These are phyloP conservation scores for Tiliacea citrago DNA, from an alignment of 2,888 invertebrate genomes.

Conservation along the genomic window DNA sequence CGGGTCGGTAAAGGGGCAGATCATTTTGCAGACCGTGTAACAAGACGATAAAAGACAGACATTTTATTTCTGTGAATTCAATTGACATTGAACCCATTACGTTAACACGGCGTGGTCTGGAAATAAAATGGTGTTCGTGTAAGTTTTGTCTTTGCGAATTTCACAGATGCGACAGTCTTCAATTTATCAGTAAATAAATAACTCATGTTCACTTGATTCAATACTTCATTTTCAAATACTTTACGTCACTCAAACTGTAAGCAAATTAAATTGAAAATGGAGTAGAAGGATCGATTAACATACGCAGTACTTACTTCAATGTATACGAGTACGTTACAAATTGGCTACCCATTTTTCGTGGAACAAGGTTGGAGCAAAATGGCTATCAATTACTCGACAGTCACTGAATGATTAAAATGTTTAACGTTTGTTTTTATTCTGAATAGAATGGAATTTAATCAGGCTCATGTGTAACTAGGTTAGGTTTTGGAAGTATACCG, in stretches of 20 bases:
- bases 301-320: constrained; percentile 14
- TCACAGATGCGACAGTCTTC: not conserved
- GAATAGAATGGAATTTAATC: constrained; percentile 5
- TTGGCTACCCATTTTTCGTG: constrained; percentile 32
- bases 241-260: not conserved
- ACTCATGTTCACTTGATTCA: constrained; percentile 1
- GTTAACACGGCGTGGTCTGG: constrained; percentile 5
- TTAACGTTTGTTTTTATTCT: constrained; percentile 3
- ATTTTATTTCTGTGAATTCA: constrained; percentile 13
- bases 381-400: constrained; percentile 24
- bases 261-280: constrained; percentile 24
- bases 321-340: constrained; percentile 15
- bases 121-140: constrained; percentile 16
- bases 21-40: not conserved
- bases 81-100: constrained; percentile 38
- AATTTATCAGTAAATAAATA: not conserved
- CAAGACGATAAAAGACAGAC: not conserved
- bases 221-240: constrained; percentile 4
- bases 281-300: constrained; percentile 3
- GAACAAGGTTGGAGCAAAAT: constrained; percentile 28
- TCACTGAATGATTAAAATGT: constrained; percentile 16
- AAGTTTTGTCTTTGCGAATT: constrained; percentile 12
- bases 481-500: not conserved
- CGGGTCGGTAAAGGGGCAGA: not conserved
- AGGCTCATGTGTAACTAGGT: not conserved